Base-by-base conservation (phyloP, 2,797 vertebrate species). In the Crenuchus spilurus region DNA sequence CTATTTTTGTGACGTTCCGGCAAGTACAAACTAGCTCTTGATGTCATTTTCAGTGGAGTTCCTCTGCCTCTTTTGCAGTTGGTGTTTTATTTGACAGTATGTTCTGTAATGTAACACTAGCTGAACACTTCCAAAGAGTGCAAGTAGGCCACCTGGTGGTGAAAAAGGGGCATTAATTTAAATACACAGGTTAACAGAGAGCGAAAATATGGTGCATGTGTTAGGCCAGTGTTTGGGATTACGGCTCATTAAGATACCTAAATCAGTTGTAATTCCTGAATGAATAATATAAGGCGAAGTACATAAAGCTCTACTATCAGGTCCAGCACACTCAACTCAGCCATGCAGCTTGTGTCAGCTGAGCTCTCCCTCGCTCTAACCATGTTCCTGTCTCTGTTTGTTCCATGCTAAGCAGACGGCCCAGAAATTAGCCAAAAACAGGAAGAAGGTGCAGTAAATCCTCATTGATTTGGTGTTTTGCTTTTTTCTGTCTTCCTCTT, bases 381-480 rank as follows among this genome's bases (percentile, higher is more conserved):
- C 88, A 73, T 94, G 94, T 91, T 95, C 92, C 94, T 95, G 85
- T 96, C 92, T 95, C 87, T 95, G 90, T 96, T 95, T 96, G 89
- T 95, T 95, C 89, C 93, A 94, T 94, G 94, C 91, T 93, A 92
- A 93, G 91, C 96, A 98, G 97, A 96, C 94, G 93, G 96, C 97
- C 92, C 97, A 98, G 95, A 98, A 98, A 96, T 94, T 96, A 92
- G 94, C 95, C 92, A 96, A 96, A 94, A 97, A 92, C 96, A 96
- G 91, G 90, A 97, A 97, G 93, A 97, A 98, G 97, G 97, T 98
- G 95, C 95, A 95, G 94, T 96, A 95, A 80, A 77, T 73, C 69
- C 64, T 83, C 58, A 82, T 80, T 46, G 69, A 20, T 84, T 80
- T 80, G 80, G 73, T 83, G 70, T 82, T 67, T 78, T 83, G 73